Base-by-base conservation (phyloP, 37 sponge, comb jelly and placozoan genomes). In the Lycopodina hypogea region DNA sequence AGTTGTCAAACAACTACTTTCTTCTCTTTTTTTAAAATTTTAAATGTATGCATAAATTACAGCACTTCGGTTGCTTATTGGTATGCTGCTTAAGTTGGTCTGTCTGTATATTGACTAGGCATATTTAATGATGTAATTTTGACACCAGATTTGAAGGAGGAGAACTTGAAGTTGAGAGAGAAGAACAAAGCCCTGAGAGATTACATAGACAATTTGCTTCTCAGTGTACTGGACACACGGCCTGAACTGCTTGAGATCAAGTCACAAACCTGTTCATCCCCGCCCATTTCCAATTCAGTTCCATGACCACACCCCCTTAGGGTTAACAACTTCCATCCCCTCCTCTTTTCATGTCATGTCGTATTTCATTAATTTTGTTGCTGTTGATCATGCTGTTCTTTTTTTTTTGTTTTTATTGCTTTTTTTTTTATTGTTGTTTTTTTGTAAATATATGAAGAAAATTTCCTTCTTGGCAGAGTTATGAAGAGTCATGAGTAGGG, bases 241-340 rank as follows among this genome's bases (percentile, higher is more conserved):
- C 95, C 95, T n/a, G 87, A 85, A 2, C 67, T 91, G 3, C 70
- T 95, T 50, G 83, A 86, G 36, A 36, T 83, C 28, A 63, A 64
- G 51, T 17, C 29, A 1, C 34, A 21, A n/a, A 24, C 66, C 42
- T 23, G 18, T 32, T 34, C n/a, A 26, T 6, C 60, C 6, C n/a
- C 4, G 28, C n/a, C 60, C 60, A 59, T 28, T n/a, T n/a, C n/a
- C 60, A 59, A 6, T 12, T 12, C 60, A 59, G n/a, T 12, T 59
- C 4, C 60, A 17, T 8, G 60, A 17, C n/a, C n/a, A n/a, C n/a
- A n/a, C n/a, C n/a, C n/a, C n/a, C n/a, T n/a, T n/a, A n/a, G n/a
- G n/a, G n/a, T n/a, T n/a, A n/a, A n/a, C n/a, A n/a, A n/a, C n/a
- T 17, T 17, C 55, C 55, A 23, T 60, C 61, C 11, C 23, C 61